Conservation (phyloP, 2,797 vertebrate genomes). For the Coregonus sp. region DNA sequence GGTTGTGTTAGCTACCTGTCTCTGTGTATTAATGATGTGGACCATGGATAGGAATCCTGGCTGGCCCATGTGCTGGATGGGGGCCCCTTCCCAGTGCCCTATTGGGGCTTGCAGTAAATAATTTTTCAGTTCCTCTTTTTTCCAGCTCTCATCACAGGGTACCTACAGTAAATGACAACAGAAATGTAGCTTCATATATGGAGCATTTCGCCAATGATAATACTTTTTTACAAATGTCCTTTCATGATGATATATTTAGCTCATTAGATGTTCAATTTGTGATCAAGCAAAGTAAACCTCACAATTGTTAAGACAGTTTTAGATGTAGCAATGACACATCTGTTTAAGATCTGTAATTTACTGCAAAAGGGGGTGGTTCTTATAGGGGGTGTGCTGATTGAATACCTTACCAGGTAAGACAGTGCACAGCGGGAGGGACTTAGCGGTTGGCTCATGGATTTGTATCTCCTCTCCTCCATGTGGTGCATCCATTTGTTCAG, state of each 20-base stretch:
- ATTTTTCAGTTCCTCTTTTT: slow-evolving; percentile 77
- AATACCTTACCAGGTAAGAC: slow-evolving; percentile 71
- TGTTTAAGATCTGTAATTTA: background rate
- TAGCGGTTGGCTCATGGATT: slow-evolving; percentile 62
- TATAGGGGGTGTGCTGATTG: background rate
- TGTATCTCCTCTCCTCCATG: slow-evolving; percentile 72
- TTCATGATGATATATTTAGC: background rate
- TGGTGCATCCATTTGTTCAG: slow-evolving; percentile 72
- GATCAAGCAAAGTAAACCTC: no score
- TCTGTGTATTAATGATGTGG: slow-evolving; percentile 68
- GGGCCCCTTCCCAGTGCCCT: slow-evolving; percentile 79
- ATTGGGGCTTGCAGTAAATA: slow-evolving; percentile 73
- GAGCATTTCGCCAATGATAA: background rate
- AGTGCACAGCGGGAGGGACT: slow-evolving; percentile 72
- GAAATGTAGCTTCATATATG: background rate
- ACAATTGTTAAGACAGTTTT: no score
- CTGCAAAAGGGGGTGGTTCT: background rate
- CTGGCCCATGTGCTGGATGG: slow-evolving; percentile 82
- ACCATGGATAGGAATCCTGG: slow-evolving; percentile 73
- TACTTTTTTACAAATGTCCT: background rate
- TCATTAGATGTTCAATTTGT: background rate
- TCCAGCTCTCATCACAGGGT: slow-evolving; percentile 83
- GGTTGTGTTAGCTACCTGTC: slow-evolving; percentile 59
- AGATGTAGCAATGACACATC: no score
- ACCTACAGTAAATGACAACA: slow-evolving; percentile 58